Evolutionary conservation across 2,888 invertebrate genomes (phyloP).

Genomic region (Lumbricus terrestris): DNA sequence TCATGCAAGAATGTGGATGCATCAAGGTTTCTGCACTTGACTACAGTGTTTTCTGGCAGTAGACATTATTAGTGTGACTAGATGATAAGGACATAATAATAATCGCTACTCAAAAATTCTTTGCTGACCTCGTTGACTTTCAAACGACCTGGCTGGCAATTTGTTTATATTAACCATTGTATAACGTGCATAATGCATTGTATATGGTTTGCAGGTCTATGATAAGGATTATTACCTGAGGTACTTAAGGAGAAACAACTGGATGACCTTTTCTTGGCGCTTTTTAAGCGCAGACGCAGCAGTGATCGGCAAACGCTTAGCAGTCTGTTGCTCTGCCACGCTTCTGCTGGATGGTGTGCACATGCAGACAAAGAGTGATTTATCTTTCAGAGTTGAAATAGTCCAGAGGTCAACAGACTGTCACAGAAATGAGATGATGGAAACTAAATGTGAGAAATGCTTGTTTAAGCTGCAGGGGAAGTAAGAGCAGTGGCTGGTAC

Average conservation of each 20-base stretch:
- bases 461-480: not conserved
- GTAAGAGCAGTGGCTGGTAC: not conserved
- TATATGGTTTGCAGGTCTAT: not conserved
- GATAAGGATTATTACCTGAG: not conserved
- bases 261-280: not conserved
- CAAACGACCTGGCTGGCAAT: not conserved
- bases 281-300: not conserved
- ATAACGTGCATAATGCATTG: not conserved
- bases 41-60: not conserved
- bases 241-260: not conserved
- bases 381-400: not conserved
- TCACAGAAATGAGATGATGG: not conserved
- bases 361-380: not conserved
- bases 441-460: not conserved
- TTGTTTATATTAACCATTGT: not conserved
- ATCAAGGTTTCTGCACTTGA: not conserved
- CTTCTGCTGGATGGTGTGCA: not conserved
- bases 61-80: not conserved
- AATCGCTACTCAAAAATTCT: not conserved
- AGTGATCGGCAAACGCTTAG: not conserved
- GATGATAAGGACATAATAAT: not conserved
- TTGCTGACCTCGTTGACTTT: not conserved
- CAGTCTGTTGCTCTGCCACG: not conserved
- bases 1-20: not conserved
- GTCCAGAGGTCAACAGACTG: not conserved